Conservation (phyloP, 2,797 vertebrate genomes). For the Sebastes iracundus region DNA sequence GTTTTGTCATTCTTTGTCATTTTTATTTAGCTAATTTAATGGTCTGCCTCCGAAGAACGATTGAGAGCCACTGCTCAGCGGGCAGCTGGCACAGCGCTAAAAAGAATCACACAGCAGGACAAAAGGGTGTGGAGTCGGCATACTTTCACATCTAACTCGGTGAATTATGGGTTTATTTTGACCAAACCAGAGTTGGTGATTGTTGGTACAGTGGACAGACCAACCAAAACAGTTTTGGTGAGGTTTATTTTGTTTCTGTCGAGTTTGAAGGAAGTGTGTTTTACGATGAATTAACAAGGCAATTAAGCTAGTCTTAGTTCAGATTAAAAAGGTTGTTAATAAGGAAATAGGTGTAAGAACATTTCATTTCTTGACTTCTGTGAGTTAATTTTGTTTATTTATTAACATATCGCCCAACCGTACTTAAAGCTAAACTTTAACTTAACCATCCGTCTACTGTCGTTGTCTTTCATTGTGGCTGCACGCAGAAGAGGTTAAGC, state of each 20-base stretch:
- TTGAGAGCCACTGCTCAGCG: too few relatives aligned
- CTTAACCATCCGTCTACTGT: not conserved
- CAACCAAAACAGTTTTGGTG: not conserved
- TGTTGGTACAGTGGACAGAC: not conserved
- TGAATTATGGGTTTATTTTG: not conserved
- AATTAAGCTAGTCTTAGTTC: not conserved
- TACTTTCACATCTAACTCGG: too few relatives aligned
- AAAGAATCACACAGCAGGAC: too few relatives aligned
- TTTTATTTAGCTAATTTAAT: too few relatives aligned
- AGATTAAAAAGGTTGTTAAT: not conserved
- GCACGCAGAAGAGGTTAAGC: conserved; percentile 16
- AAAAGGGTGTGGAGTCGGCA: too few relatives aligned
- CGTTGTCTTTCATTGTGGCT: not conserved
- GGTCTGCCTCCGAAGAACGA: too few relatives aligned
- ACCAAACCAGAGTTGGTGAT: not conserved
- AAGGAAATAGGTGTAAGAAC: not conserved
- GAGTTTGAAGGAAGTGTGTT: too few relatives aligned
- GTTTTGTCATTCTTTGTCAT: too few relatives aligned
- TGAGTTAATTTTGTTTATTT: not conserved
- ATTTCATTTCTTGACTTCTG: not conserved
- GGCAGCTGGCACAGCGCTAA: too few relatives aligned
- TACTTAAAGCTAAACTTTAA: conserved; percentile 15
- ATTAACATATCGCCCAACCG: not conserved
- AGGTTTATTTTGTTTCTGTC: too few relatives aligned
- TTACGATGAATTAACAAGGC: not conserved